Evolutionary conservation across 2,888 invertebrate genomes (phyloP).

Genomic region (Thymelicus lineola): DNA sequence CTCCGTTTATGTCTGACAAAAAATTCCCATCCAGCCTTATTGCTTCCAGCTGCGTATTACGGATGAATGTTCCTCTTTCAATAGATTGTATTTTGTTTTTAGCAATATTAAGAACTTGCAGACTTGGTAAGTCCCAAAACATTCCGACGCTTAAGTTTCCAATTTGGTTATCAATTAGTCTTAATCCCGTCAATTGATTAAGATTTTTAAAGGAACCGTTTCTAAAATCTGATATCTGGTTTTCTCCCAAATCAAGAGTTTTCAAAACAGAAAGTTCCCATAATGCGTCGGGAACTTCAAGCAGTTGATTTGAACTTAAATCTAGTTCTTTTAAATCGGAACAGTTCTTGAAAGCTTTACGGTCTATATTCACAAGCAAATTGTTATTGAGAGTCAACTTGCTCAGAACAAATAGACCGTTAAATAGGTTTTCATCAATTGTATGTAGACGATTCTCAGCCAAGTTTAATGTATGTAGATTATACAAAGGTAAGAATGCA

Average conservation of each 20-base stretch:
- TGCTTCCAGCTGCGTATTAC: constrained; percentile 92
- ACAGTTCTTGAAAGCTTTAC: constrained; percentile 94
- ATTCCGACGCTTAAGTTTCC: constrained; percentile 93
- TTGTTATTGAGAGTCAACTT: constrained; percentile 95
- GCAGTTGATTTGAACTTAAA: constrained; percentile 93
- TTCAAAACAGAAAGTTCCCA: constrained; percentile 93
- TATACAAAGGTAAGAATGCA: constrained; percentile 94
- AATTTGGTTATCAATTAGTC: constrained; percentile 95
- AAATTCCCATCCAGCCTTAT: constrained; percentile 95
- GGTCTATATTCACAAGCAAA: constrained; percentile 91
- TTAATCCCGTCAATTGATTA: constrained; percentile 93
- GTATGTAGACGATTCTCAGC: constrained; percentile 94
- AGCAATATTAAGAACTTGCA: constrained; percentile 94
- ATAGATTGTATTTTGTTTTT: constrained; percentile 95
- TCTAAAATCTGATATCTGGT: constrained; percentile 92
- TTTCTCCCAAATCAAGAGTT: constrained; percentile 96
- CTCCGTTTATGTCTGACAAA: constrained; percentile 95
- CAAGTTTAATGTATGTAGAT: constrained; percentile 94
- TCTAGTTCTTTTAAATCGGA: constrained; percentile 95
- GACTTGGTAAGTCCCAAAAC: constrained; percentile 93
- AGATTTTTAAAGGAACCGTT: constrained; percentile 95
- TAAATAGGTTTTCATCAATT: constrained; percentile 92
- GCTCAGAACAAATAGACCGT: constrained; percentile 92
- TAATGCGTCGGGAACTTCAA: constrained; percentile 92
- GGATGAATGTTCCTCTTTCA: constrained; percentile 93